These are phyloP conservation scores for Caenorhabditis sinica DNA, from an alignment of 2,888 invertebrate species.

Conservation along the genomic window DNA sequence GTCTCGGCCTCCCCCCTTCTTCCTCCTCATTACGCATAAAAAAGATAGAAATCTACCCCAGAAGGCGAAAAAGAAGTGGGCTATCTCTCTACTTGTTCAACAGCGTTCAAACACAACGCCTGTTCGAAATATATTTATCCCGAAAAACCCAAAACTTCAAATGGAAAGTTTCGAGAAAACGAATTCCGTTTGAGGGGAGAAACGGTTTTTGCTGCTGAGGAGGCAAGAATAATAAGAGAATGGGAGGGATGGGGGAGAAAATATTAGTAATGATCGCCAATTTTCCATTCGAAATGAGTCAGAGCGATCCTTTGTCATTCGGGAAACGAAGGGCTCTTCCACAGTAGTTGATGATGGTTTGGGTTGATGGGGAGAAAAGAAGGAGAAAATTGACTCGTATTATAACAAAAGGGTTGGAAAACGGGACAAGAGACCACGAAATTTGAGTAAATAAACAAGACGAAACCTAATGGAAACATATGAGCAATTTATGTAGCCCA, in stretches of 20 bases:
- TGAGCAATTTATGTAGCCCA: not conserved
- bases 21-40: slow-evolving; percentile 43
- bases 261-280: slow-evolving; percentile 45
- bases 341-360: slow-evolving; percentile 14
- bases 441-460: slow-evolving; percentile 57
- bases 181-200: slow-evolving; percentile 9
- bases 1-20: slow-evolving; percentile 17
- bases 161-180: slow-evolving; percentile 10
- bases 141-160: slow-evolving; percentile 26
- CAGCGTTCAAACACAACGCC: not conserved
- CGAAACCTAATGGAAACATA: slow-evolving; percentile 32
- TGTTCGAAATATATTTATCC: slow-evolving; percentile 7
- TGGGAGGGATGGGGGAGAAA: slow-evolving; percentile 13
- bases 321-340: slow-evolving; percentile 23
- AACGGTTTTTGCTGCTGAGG: not conserved
- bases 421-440: slow-evolving; percentile 37
- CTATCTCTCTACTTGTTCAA: slow-evolving; percentile 43
- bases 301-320: not conserved
- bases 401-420: slow-evolving; percentile 1
- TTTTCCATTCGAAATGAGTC: slow-evolving; percentile 26
- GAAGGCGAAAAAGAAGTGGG: slow-evolving; percentile 50
- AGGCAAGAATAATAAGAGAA: not conserved
- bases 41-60: slow-evolving; percentile 60
- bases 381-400: slow-evolving; percentile 52
- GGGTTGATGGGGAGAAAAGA: not conserved